Percentiles rank a stretch among this genome's conserved stretches.
These are phyloP conservation scores for Galerucella pusilla DNA, from an alignment of 2,888 invertebrate genomes.

Conservation along the genomic window DNA sequence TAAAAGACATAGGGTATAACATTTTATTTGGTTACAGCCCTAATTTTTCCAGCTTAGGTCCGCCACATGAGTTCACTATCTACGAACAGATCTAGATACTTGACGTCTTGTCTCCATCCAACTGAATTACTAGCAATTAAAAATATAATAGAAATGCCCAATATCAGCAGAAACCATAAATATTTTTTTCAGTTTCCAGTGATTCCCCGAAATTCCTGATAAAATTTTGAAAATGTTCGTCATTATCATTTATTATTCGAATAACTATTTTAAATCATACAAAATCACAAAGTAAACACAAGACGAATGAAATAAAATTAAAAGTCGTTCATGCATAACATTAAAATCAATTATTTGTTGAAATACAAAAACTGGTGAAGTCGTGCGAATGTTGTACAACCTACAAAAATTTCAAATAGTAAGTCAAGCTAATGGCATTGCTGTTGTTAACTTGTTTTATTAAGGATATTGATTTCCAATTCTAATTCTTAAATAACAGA, in stretches of 20 bases:
- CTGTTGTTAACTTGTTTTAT: neutral
- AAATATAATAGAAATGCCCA: too few species aligned
- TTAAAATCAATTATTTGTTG: conserved; percentile 3
- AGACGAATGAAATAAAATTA: neutral
- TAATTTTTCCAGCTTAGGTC: too few species aligned
- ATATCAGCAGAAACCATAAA: too few species aligned
- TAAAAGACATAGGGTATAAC: too few species aligned
- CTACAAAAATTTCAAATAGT: neutral
- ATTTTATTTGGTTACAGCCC: too few species aligned
- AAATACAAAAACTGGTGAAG: neutral
- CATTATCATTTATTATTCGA: neutral
- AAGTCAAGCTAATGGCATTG: neutral
- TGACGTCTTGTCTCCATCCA: too few species aligned
- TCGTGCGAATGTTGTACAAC: neutral
- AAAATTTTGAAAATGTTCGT: neutral
- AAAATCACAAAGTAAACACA: neutral
- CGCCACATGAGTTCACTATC: too few species aligned
- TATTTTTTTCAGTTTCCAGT: too few species aligned
- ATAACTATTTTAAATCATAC: neutral
- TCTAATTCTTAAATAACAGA: neutral
- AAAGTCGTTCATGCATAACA: neutral
- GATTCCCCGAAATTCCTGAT: neutral
- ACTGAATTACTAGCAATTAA: too few species aligned
- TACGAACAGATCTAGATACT: too few species aligned
- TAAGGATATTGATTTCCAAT: neutral